A percentile compares a stretch with the other conserved stretches of the same genome.
Conservation (phyloP, 2,888 invertebrate genomes). For the Strigamia crassipes region DNA sequence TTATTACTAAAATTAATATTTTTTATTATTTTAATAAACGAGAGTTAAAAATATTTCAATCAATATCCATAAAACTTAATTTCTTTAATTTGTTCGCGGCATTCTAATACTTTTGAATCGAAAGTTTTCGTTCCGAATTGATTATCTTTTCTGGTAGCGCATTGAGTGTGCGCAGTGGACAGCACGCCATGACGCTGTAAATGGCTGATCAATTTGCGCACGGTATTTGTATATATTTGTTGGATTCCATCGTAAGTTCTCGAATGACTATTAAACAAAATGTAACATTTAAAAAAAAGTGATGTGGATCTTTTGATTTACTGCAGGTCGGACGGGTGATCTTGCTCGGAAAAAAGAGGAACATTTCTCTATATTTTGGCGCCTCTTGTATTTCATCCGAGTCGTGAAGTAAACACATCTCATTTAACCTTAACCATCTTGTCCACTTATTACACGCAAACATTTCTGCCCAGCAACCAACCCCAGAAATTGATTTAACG, state of each 20-base stretch:
- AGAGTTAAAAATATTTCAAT: neutral
- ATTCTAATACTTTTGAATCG: neutral
- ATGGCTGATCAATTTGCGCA: conserved; percentile 13
- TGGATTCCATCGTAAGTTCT: neutral
- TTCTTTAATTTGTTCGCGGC: neutral
- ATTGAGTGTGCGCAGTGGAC: neutral
- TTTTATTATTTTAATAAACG: neutral
- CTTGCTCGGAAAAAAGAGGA: neutral
- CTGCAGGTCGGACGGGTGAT: neutral
- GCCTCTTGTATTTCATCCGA: neutral
- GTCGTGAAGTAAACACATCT: neutral
- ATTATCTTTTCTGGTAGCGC: neutral
- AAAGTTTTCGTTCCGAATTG: neutral
- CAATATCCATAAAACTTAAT: neutral
- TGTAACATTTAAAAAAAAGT: neutral
- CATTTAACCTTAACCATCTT: neutral
- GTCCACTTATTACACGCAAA: neutral
- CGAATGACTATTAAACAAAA: neutral
- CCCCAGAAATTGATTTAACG: neutral
- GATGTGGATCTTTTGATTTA: neutral
- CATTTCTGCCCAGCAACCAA: neutral
- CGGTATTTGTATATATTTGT: neutral
- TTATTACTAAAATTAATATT: too few species aligned
- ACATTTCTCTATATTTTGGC: neutral
- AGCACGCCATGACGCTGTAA: conserved; percentile 15